Base-by-base conservation (phyloP, 2,888 invertebrate species). In the Limnephilus auricula region DNA sequence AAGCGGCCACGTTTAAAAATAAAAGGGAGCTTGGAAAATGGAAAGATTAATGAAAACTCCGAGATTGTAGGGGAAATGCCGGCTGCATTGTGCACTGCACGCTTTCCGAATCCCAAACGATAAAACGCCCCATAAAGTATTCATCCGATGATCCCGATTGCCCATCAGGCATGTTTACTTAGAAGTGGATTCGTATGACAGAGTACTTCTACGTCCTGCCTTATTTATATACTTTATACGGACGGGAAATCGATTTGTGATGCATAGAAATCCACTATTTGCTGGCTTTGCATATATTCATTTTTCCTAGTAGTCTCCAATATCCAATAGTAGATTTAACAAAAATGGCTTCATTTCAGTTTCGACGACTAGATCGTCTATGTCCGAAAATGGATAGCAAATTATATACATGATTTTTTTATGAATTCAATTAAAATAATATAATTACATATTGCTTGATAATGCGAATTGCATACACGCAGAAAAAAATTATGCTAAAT, bases 121-220 rank as follows among this genome's bases (percentile, higher is more conserved):
- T 88, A 37, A 78, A 88, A 37, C 30, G 37, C 6, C 65, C 79
- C 18, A 88, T 88, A 88, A 88, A 88, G 78, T 88, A 88, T 88
- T 88, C 87, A 34, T 12, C 34, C 32, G 87, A 88, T 88, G 87
- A 37, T 88, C 78, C 87, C 79, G 87, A 88, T 88, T 88, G 32
- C 87, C 87, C 87, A 88, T 88, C 87, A 88, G 87, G n/a, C 87
- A 78, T 88, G 79, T 88, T 79, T 88, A 79, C 87, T 37, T 4
- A 79, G 78, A 78, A 88, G 37, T 78, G 87, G 32, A 88, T 79
- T 86, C 87, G 78, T 88, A 79, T 88, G 87, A 88, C 87, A 88
- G 34, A 78, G 15, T 65, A 65, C 25, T 65, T 25, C 25, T 65
- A 12, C 85, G 37, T 88, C 37, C 15, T 85, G 85, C 78, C 15